phyloP scores from a whole-genome alignment of 2,113 vertebrate species.

The human (Homo sapiens) region DNA sequence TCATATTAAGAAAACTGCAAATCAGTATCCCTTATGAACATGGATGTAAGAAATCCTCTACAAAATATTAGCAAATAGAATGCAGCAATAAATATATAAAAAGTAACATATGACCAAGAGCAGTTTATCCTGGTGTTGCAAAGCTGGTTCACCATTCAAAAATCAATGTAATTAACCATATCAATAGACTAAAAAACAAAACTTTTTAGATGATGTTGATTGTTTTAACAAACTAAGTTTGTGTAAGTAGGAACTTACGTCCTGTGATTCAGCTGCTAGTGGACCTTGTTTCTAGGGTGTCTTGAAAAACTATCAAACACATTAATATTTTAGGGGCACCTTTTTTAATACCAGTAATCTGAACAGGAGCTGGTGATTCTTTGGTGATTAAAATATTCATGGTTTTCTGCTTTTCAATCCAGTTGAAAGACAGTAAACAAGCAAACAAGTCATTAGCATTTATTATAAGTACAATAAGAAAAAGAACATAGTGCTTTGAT shows the following conservation, averaged over 20 bases:
- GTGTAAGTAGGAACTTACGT: not conserved
- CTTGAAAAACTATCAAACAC: not conserved
- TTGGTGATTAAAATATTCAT: conserved; percentile 6
- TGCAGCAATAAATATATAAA: not conserved
- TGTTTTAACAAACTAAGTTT: conserved; percentile 15
- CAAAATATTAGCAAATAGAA: not conserved
- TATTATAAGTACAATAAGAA: not conserved
- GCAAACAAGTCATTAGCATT: not conserved
- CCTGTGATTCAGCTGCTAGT: not conserved
- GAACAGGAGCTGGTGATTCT: not conserved
- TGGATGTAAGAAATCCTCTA: not conserved
- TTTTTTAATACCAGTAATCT: not conserved
- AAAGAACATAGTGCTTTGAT: not conserved
- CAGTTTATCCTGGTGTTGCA: not conserved
- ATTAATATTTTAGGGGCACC: not conserved
- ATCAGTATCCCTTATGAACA: not conserved
- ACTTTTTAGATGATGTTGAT: conserved; percentile 3
- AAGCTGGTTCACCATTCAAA: not conserved
- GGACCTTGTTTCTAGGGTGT: not conserved
- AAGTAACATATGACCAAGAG: not conserved
- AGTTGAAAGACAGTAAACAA: conserved; percentile 1
- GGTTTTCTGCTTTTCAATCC: conserved; percentile 10
- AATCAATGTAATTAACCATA: not conserved
- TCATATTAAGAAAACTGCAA: not conserved
- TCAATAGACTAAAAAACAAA: not conserved